Percentiles rank a stretch among this genome's conserved stretches.
Evolutionary conservation across 2,888 invertebrate species (phyloP).

Genomic region (Lycia hirtaria): DNA sequence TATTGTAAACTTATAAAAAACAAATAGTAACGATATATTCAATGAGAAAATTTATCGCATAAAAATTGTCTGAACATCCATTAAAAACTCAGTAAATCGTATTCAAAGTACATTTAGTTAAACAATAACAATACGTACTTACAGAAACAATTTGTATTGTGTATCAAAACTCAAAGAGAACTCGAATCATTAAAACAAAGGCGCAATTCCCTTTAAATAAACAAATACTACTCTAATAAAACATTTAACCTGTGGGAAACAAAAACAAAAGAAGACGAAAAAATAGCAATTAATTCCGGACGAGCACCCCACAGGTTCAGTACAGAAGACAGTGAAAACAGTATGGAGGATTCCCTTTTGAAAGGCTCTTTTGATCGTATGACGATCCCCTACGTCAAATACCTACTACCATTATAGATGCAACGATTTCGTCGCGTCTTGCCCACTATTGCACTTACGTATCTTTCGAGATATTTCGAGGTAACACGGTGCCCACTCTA

Average conservation of each 20-base stretch:
- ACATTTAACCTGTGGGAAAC: slow-evolving; percentile 74
- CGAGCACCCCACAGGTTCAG: slow-evolving; percentile 52
- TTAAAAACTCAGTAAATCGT: no score
- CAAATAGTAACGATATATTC: no score
- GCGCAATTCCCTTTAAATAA: slow-evolving; percentile 66
- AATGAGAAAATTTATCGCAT: no score
- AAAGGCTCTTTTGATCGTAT: background rate
- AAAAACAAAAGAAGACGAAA: slow-evolving; percentile 62
- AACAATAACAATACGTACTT: background rate
- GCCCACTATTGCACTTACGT: no score
- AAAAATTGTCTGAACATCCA: no score
- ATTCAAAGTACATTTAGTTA: background rate
- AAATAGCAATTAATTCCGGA: slow-evolving; percentile 77
- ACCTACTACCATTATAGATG: no score
- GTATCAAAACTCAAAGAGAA: slow-evolving; percentile 19
- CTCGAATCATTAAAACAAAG: slow-evolving; percentile 51
- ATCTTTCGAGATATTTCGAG: no score
- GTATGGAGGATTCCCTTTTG: no score
- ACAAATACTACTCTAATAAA: slow-evolving; percentile 73
- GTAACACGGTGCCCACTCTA: no score
- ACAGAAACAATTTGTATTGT: slow-evolving; percentile 6
- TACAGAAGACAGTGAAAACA: background rate
- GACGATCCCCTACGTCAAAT: no score
- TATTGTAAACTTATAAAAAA: no score
- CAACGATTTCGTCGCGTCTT: no score